Evolutionary conservation across 2,113 vertebrate species (phyloP), one percentile per base, ranked within the genome.

Genomic region (Lepus timidus): DNA sequence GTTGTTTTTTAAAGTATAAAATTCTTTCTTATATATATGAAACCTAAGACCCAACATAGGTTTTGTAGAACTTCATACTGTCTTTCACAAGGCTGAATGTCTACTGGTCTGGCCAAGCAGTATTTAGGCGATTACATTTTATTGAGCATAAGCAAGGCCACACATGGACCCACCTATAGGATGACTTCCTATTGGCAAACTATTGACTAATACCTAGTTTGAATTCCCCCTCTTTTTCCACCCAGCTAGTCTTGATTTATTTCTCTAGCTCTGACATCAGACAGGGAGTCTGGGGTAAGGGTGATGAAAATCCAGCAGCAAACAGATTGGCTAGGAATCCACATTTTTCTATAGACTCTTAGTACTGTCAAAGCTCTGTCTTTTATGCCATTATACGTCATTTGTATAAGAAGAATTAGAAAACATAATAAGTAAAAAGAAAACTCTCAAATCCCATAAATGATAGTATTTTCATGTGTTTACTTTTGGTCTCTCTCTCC

Each of bases 291-390:
- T 78, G 71, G 36, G 4, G 55, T 62, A 79, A 36, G 25, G 44
- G 65, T 62, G 64, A 62, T 70, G 52, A 79, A 49, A 81, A 25
- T 82, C 52, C 81, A 62, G 29, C 17, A 86, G 36, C 65, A 65
- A 85, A 76, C 93, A n/a, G 82, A 62, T 71, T 83, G 44, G 84
- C 85, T 84, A 90, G 80, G 44, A 83, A 86, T 89, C 36, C 4
- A 31, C 91, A 68, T 65, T 95, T 89, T 74, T 81, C 33, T 51
- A 51, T 9, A 58, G 44, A 78, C 27, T 76, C 6, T 74, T 4
- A 64, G 22, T 68, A 76, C 81, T 94, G 80, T 76, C 88, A 94
- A 71, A 90, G 33, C 73, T 90, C 19, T 13, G 36, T 58, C 36
- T 84, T 85, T 95, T 83, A 19, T 62, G n/a, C 58, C n/a, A 58